phyloP scores from a whole-genome alignment of 2,797 vertebrate species.

The Lithobates pipiens region DNA sequence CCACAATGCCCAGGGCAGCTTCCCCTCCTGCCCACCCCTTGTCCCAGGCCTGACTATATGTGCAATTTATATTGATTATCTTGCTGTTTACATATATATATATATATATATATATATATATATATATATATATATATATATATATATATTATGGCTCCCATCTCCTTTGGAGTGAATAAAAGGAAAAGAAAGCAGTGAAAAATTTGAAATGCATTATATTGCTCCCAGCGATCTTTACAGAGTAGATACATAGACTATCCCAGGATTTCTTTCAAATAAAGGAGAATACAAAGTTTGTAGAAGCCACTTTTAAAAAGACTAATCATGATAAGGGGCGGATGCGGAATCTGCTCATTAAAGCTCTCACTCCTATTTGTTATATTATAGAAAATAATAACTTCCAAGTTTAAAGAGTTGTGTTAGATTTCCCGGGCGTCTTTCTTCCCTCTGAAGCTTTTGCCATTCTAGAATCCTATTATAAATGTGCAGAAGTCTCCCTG shows the following conservation, averaged over 20 bases:
- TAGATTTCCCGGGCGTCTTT: conserved; percentile 9
- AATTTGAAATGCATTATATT: not conserved
- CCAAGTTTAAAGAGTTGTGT: not conserved
- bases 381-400: conserved; percentile 15
- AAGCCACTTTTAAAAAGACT: not conserved
- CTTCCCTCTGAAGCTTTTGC: conserved; percentile 18
- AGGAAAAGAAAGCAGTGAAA: not conserved
- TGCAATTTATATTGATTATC: too few relatives aligned
- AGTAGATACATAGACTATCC: not conserved
- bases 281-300: not conserved
- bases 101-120: too few relatives aligned
- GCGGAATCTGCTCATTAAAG: conserved; percentile 5
- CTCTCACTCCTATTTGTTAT: not conserved
- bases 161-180: not conserved
- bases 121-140: too few relatives aligned
- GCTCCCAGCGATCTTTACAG: not conserved
- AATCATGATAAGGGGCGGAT: not conserved
- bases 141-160: too few relatives aligned
- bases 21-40: too few relatives aligned
- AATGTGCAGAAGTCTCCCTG: conserved; percentile 61
- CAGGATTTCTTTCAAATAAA: not conserved
- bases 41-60: too few relatives aligned
- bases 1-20: too few relatives aligned
- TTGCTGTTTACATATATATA: not conserved
- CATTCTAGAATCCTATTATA: conserved; percentile 62